A percentile compares a stretch with the other conserved stretches of the same genome.
Conservation (phyloP, 2,888 invertebrate genomes). For the Lithophane leautieri region DNA sequence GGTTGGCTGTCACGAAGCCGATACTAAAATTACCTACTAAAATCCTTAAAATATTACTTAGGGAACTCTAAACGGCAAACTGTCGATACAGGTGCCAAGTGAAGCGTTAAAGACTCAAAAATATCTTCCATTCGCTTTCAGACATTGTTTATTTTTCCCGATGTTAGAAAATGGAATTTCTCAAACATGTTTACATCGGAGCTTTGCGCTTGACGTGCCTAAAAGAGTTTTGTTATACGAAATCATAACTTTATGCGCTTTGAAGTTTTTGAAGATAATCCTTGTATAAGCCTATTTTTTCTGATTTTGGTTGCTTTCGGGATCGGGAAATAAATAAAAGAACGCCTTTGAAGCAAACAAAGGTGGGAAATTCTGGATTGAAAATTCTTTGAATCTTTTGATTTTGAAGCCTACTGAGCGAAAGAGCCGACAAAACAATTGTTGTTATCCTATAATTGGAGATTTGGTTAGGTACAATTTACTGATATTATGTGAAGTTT, state of each 20-base stretch:
- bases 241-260: slow-evolving; percentile 55
- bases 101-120: slow-evolving; percentile 56
- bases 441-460: neutral
- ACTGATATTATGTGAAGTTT: neutral
- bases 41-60: slow-evolving; percentile 30
- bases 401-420: neutral
- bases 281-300: slow-evolving; percentile 20
- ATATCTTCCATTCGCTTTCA: slow-evolving; percentile 58
- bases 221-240: slow-evolving; percentile 51
- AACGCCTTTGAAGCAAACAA: slow-evolving; percentile 2
- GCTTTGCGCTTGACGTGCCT: slow-evolving; percentile 62
- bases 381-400: slow-evolving; percentile 5
- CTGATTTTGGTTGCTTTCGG: slow-evolving; percentile 17
- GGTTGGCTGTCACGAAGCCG: slow-evolving; percentile 3
- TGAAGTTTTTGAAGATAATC: slow-evolving; percentile 56
- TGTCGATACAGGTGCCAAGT: slow-evolving; percentile 56
- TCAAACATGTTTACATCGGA: slow-evolving; percentile 65
- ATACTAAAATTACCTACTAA: slow-evolving; percentile 42
- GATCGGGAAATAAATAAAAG: neutral
- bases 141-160: slow-evolving; percentile 58
- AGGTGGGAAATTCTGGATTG: slow-evolving; percentile 2
- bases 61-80: slow-evolving; percentile 26
- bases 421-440: neutral
- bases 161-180: slow-evolving; percentile 60
- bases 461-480: neutral